Evolutionary conservation across 2,113 vertebrate species (phyloP).

Genomic region (Myodes glareolus): DNA sequence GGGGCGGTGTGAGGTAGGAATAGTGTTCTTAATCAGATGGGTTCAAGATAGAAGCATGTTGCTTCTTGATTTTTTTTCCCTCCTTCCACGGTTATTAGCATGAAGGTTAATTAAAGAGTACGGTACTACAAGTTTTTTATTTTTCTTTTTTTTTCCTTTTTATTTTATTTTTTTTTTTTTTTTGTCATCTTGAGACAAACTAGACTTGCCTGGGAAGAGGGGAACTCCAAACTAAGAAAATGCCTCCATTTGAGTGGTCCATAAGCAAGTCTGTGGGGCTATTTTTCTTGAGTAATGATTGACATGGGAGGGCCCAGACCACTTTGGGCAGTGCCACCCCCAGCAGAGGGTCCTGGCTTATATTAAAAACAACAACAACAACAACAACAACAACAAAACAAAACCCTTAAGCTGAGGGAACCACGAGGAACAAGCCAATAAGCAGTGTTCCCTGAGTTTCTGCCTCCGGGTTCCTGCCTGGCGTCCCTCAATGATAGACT

Average conservation of each 20-base stretch:
- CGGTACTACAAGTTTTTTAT: background rate
- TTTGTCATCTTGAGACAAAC: background rate
- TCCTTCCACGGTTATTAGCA: background rate
- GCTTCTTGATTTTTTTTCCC: background rate
- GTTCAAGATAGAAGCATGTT: background rate
- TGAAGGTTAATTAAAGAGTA: background rate
- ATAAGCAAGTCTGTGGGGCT: background rate
- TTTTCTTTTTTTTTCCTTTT: background rate
- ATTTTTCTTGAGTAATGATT: background rate
- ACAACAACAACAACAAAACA: too few species aligned
- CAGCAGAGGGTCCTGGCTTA: background rate
- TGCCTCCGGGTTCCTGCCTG: background rate
- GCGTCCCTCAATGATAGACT: background rate
- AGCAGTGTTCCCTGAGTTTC: background rate
- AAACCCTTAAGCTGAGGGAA: background rate
- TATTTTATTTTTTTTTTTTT: background rate
- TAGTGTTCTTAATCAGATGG: background rate
- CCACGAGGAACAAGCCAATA: background rate
- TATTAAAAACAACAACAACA: background rate
- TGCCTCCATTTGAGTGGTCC: background rate
- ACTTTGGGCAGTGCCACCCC: background rate
- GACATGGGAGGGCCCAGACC: background rate
- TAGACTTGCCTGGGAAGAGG: background rate
- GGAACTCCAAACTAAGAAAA: background rate
- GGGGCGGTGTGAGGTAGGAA: background rate